These are phyloP conservation scores for Garra rufa DNA, from an alignment of 2,113 vertebrate genomes.

Conservation along the genomic window DNA sequence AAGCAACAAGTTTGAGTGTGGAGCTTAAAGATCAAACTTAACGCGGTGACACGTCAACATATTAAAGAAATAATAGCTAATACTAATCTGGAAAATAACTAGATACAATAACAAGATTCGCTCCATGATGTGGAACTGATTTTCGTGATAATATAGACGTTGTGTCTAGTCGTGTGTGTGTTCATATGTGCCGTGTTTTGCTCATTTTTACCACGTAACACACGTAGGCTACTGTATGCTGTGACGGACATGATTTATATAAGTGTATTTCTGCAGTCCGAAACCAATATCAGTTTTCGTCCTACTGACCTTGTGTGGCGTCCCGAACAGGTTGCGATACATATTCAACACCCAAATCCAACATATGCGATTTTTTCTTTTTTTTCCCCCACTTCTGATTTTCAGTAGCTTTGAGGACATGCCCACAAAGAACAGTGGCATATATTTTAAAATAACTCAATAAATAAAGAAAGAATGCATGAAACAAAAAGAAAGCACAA, in stretches of 20 bases:
- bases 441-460: not conserved
- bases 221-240: not conserved
- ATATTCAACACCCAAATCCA: conserved; percentile 29
- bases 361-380: not conserved
- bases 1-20: not conserved
- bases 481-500: not conserved
- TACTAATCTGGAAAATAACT: not conserved
- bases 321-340: conserved; percentile 17
- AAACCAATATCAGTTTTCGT: not conserved
- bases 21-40: not conserved
- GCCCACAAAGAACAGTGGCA: not conserved
- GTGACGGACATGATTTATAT: not conserved
- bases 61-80: not conserved
- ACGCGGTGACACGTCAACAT: not conserved
- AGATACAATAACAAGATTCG: not conserved
- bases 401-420: not conserved
- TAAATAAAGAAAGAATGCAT: not conserved
- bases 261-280: not conserved
- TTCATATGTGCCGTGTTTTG: not conserved
- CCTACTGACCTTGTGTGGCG: not conserved
- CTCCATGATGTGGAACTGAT: not conserved
- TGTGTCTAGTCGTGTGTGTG: not conserved
- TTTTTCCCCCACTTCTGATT: not conserved
- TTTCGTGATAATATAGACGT: not conserved
- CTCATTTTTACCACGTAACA: not conserved